Evolutionary conservation across 2,113 vertebrate species (phyloP).

Genomic region (Toxotes chatareus): DNA sequence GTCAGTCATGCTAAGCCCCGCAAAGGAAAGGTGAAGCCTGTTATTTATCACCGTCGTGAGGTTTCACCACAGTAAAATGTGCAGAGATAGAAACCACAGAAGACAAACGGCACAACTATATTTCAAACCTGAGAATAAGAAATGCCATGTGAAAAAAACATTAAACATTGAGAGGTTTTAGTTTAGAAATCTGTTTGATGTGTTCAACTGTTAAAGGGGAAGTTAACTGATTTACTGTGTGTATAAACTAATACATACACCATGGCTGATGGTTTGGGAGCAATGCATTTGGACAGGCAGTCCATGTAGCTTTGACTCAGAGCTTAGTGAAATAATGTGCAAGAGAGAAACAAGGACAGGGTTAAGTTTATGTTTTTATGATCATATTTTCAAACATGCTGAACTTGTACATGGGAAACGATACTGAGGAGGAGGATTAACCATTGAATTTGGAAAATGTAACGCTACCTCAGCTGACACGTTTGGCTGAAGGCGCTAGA

Average conservation of each 20-base stretch:
- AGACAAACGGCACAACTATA: slow-evolving; percentile 57
- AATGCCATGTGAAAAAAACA: slow-evolving; percentile 52
- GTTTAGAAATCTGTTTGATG: slow-evolving; percentile 17
- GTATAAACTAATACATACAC: background rate
- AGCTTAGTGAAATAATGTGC: too few relatives aligned
- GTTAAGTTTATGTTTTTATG: too few relatives aligned
- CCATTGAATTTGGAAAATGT: too few relatives aligned
- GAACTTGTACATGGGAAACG: too few relatives aligned
- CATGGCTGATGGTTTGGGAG: background rate
- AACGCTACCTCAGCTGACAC: too few relatives aligned
- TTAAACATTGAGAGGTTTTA: slow-evolving; percentile 37
- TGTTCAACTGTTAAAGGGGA: background rate
- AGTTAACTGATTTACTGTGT: slow-evolving; percentile 7
- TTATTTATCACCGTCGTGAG: slow-evolving; percentile 77
- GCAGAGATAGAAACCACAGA: slow-evolving; percentile 63
- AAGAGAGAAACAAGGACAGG: too few relatives aligned
- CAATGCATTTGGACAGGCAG: too few relatives aligned
- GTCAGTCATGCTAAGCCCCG: slow-evolving; percentile 73
- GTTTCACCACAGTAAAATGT: slow-evolving; percentile 71
- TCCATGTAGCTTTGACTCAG: too few relatives aligned
- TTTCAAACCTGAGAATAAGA: slow-evolving; percentile 55
- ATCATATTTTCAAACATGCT: too few relatives aligned
- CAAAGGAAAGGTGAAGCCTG: slow-evolving; percentile 72
- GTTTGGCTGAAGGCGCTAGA: too few relatives aligned
- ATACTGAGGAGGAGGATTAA: too few relatives aligned